These are phyloP conservation scores for Percina caprodes DNA, from an alignment of 2,113 vertebrate genomes.

Conservation along the genomic window DNA sequence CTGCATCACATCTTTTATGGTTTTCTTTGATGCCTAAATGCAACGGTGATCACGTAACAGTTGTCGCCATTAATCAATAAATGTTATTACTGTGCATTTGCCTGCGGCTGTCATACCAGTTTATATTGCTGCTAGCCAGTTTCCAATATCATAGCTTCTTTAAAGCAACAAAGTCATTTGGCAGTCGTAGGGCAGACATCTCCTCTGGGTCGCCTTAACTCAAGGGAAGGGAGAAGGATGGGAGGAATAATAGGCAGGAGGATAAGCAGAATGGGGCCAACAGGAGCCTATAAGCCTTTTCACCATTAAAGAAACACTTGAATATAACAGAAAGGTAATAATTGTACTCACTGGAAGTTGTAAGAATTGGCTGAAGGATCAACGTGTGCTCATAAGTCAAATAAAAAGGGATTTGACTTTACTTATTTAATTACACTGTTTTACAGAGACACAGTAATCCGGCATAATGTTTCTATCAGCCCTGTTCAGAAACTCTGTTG, in stretches of 20 bases:
- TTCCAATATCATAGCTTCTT: slow-evolving; percentile 28
- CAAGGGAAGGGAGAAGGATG: background rate
- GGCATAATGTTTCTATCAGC: background rate
- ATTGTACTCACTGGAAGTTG: background rate
- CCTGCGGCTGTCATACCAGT: background rate
- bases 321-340: background rate
- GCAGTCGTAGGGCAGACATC: slow-evolving; percentile 21
- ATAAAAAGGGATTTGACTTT: background rate
- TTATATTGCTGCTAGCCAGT: background rate
- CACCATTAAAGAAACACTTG: background rate
- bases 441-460: background rate
- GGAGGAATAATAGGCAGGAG: slow-evolving; percentile 7
- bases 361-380: background rate
- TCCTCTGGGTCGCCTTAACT: slow-evolving; percentile 25
- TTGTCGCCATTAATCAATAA: slow-evolving; percentile 7
- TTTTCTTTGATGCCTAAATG: slow-evolving; percentile 20
- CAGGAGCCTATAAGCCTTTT: background rate
- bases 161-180: slow-evolving; percentile 16
- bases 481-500: background rate
- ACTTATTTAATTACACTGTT: background rate
- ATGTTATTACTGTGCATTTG: background rate
- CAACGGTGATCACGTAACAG: background rate
- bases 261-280: slow-evolving; percentile 3
- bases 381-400: background rate
- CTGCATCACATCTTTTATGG: slow-evolving; percentile 24